phyloP scores from a whole-genome alignment of 2,113 vertebrate genomes.

The Anolis sagrei region DNA sequence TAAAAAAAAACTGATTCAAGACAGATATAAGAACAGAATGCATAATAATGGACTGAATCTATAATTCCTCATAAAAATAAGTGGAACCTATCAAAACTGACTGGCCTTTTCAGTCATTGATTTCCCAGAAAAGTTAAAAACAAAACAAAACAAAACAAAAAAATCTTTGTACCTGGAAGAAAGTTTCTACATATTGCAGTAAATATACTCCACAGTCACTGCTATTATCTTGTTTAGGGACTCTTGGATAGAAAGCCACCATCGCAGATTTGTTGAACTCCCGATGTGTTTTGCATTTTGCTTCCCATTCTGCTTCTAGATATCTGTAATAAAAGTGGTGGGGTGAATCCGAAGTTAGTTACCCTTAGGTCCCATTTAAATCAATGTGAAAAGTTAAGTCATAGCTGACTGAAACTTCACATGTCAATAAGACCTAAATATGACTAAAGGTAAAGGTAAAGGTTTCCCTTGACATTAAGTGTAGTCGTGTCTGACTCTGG shows the following conservation, averaged over 20 bases:
- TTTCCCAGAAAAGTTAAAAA: neutral
- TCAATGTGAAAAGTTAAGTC: neutral
- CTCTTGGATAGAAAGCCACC: slow-evolving; percentile 86
- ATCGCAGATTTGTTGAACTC: slow-evolving; percentile 87
- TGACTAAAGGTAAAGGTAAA: too few species aligned
- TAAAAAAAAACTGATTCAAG: neutral
- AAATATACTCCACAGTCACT: slow-evolving; percentile 96
- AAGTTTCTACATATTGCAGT: slow-evolving; percentile 95
- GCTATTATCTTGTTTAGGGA: slow-evolving; percentile 95
- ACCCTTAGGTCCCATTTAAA: neutral
- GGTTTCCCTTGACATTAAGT: too few species aligned
- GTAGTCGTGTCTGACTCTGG: too few species aligned
- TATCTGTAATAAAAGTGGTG: slow-evolving; percentile 80
- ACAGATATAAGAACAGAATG: neutral
- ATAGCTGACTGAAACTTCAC: neutral
- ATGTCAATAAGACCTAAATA: neutral
- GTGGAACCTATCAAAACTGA: neutral
- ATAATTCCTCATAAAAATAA: neutral
- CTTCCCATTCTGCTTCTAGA: slow-evolving; percentile 92
- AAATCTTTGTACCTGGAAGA: slow-evolving; percentile 85
- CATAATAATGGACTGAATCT: neutral
- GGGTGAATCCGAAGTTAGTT: neutral
- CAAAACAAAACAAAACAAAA: neutral
- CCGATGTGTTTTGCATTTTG: slow-evolving; percentile 80
- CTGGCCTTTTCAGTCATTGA: neutral